These are phyloP conservation scores for Pteronotus mesoamericanus DNA, from an alignment of 2,797 vertebrate genomes.

Conservation along the genomic window DNA sequence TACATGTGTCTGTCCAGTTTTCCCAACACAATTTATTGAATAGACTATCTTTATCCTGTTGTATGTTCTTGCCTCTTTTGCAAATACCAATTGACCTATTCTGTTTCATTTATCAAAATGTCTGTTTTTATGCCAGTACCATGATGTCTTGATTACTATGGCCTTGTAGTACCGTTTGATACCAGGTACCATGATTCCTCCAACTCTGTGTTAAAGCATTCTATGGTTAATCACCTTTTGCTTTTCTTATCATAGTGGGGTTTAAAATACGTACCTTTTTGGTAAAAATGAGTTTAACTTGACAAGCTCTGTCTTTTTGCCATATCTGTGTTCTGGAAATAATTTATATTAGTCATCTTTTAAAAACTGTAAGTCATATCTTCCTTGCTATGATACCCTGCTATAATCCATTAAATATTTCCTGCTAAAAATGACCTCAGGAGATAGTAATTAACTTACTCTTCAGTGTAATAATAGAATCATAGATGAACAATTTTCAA, in stretches of 20 bases:
- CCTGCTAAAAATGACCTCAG: constrained; percentile 58
- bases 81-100: neutral
- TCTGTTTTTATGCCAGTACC: neutral
- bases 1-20: neutral
- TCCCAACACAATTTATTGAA: neutral
- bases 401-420: constrained; percentile 61
- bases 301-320: constrained; percentile 42
- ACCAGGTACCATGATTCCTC: neutral
- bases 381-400: constrained; percentile 56
- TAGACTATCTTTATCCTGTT: neutral
- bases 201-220: neutral
- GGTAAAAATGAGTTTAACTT: constrained; percentile 71
- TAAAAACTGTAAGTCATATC: constrained; percentile 62
- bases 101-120: neutral
- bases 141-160: neutral
- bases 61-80: neutral
- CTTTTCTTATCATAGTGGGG: neutral
- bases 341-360: constrained; percentile 71
- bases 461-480: constrained; percentile 61
- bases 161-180: neutral
- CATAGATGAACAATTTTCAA: constrained; percentile 49
- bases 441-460: constrained; percentile 60
- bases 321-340: constrained; percentile 64
- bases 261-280: constrained; percentile 60
- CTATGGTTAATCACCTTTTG: neutral